A percentile compares a stretch with the other conserved stretches of the same genome.
These are phyloP conservation scores for Thunnus thynnus DNA, from an alignment of 2,113 vertebrate species.

Conservation along the genomic window DNA sequence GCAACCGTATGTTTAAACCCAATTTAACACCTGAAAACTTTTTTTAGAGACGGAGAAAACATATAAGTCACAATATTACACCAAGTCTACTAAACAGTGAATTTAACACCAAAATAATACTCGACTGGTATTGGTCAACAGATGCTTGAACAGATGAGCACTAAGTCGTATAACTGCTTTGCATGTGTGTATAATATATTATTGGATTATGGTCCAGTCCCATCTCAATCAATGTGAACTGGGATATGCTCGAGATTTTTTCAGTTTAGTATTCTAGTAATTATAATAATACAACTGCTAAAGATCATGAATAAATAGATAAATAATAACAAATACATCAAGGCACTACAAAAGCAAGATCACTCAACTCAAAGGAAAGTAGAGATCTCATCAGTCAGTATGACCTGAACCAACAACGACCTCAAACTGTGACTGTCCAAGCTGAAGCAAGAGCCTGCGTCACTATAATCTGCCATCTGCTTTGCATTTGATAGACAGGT, in stretches of 20 bases:
- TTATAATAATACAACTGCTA: too few species aligned
- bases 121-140: neutral
- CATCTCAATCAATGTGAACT: too few species aligned
- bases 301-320: neutral
- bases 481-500: slow-evolving; percentile 2
- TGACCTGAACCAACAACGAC: neutral
- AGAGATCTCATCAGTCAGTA: neutral
- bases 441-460: slow-evolving; percentile 1
- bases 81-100: neutral
- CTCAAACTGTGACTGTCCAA: neutral
- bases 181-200: neutral
- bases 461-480: slow-evolving; percentile 61
- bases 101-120: neutral
- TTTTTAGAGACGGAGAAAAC: neutral
- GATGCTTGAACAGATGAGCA: neutral
- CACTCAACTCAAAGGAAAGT: too few species aligned
- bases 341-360: too few species aligned
- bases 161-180: too few species aligned
- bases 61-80: neutral
- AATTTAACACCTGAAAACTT: neutral
- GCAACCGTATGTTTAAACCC: neutral
- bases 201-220: too few species aligned
- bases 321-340: too few species aligned
- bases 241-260: too few species aligned
- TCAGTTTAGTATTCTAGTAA: too few species aligned